Evolutionary conservation across 2,888 invertebrate genomes (phyloP), one percentile per base, ranked within the genome.

Genomic region (Corythucha ciliata): DNA sequence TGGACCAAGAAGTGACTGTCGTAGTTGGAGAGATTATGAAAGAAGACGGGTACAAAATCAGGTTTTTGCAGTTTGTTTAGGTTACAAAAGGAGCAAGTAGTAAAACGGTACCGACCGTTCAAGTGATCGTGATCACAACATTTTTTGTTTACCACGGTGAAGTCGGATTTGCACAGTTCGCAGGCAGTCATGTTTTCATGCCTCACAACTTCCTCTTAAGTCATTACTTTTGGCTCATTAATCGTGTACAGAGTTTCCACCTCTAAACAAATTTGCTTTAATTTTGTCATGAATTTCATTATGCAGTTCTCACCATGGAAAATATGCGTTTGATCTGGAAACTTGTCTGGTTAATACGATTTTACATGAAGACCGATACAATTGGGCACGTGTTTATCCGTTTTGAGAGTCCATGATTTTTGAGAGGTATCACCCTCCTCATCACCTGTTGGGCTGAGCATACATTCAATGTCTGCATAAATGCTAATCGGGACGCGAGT

Each of bases 11-110:
- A 51, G n/a, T 51, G 32, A n/a, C 6, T 10, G 26, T 51, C 51
- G 21, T 46, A 51, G n/a, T 21, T 21, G n/a, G 18, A 20, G 6
- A 21, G 7, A 21, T 36, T 36, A 48, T 66, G 65, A 47, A 65
- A 64, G 5, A 63, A 54, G 6, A 65, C 51, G 2, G 65, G 66
- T 26, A 68, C 59, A 21, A 58, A 57, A 32, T 59, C 53, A 0
- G 58, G 52, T 33, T 62, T 52, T 55, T 59, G 56, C 51, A 57
- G 66, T 48, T 65, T 62, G 4, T 41, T n/a, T 26, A 67, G 29
- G 57, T 67, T 66, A 40, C 66, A 65, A 12, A 18, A 36, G 26
- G 54, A 54, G 56, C 63, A 63, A 10, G 62, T 59, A 6, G 57
- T 54, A 18, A 61, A 63, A 22, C 64, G 48, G 52, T 55, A 64